phyloP scores from a whole-genome alignment of 2,888 invertebrate genomes.

The Rugalucina vietnamica region DNA sequence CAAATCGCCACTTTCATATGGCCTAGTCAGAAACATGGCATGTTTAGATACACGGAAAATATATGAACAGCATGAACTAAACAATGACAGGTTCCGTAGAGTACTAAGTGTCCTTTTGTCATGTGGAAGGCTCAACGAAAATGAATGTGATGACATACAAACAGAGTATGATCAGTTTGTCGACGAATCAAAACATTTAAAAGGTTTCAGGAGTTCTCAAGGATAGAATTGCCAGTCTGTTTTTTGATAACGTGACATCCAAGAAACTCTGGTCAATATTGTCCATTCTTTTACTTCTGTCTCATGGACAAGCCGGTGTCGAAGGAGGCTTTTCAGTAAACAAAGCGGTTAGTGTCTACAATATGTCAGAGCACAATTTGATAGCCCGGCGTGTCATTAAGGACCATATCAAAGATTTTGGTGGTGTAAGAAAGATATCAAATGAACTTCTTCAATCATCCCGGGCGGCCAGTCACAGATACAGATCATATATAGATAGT shows the following conservation, averaged over 20 bases:
- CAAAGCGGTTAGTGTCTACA: constrained; percentile 11
- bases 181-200: background rate
- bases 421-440: background rate
- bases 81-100: constrained; percentile 6
- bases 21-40: constrained; percentile 17
- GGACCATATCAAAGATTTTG: constrained; percentile 17
- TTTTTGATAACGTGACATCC: background rate
- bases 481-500: background rate
- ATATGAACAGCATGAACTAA: background rate
- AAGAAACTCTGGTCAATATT: constrained; percentile 28
- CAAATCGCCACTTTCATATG: constrained; percentile 27
- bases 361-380: constrained; percentile 6
- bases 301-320: constrained; percentile 43
- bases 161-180: constrained; percentile 15
- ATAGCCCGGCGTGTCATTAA: constrained; percentile 1
- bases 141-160: constrained; percentile 27
- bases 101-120: constrained; percentile 18
- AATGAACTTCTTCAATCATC: background rate
- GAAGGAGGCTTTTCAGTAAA: constrained; percentile 34
- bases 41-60: constrained; percentile 1
- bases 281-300: constrained; percentile 10
- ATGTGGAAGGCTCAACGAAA: background rate
- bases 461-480: constrained; percentile 9
- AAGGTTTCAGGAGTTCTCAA: constrained; percentile 2
- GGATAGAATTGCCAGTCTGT: constrained; percentile 28